A percentile compares a stretch with the other conserved stretches of the same genome.
phyloP scores from a whole-genome alignment of 2,797 vertebrate genomes.

The Aldrovandia affinis region DNA sequence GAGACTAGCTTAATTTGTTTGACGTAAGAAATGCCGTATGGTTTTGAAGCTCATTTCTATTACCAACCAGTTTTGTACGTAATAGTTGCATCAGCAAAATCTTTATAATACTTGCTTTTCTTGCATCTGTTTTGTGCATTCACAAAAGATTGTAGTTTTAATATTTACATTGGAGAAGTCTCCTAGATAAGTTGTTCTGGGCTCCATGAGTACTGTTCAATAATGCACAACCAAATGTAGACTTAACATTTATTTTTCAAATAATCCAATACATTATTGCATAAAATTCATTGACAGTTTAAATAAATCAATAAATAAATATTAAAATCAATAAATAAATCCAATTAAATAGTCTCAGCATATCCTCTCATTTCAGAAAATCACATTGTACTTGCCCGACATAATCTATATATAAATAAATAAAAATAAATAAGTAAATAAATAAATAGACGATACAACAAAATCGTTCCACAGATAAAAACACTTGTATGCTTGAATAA shows the following conservation, averaged over 20 bases:
- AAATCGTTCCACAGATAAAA: conserved; percentile 5
- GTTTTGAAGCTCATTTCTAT: too few species aligned
- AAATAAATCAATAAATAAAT: conserved; percentile 23
- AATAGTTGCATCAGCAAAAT: too few species aligned
- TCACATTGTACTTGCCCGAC: neutral
- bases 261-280: neutral
- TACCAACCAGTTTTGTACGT: too few species aligned
- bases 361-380: neutral
- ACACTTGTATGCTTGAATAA: neutral
- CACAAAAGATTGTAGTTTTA: too few species aligned
- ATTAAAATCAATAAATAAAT: neutral
- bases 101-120: too few species aligned
- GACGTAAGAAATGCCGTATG: too few species aligned
- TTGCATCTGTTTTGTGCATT: too few species aligned
- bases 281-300: neutral
- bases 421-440: conserved; percentile 49
- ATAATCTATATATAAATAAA: neutral
- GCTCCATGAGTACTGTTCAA: neutral
- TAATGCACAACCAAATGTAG: neutral
- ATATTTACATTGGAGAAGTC: too few species aligned
- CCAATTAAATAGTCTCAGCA: conserved; percentile 9
- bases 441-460: conserved; percentile 22
- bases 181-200: too few species aligned
- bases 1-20: too few species aligned
- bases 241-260: neutral